Percentiles rank a stretch among this genome's conserved stretches.
These are phyloP conservation scores for Callorhinus ursinus DNA, from an alignment of 2,113 vertebrate species.

Conservation along the genomic window DNA sequence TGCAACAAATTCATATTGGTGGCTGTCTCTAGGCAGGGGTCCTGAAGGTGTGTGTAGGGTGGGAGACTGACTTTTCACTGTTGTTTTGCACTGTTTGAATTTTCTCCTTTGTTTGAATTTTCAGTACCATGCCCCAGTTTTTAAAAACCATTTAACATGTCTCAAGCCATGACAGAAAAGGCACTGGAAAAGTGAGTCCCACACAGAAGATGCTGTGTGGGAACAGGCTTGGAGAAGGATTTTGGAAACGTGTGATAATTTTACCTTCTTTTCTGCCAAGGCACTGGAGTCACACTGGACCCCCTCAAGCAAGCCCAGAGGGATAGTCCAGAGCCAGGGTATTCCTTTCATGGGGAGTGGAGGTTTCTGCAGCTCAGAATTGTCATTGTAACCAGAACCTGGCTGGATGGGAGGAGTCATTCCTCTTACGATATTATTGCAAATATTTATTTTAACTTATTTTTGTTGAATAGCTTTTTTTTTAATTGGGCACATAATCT, in stretches of 20 bases:
- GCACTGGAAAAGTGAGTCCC: neutral
- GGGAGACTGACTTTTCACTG: neutral
- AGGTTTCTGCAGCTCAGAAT: neutral
- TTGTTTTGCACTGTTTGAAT: neutral
- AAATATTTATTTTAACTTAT: constrained; percentile 1
- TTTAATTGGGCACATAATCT: neutral
- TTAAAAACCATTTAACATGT: neutral
- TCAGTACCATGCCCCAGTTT: neutral
- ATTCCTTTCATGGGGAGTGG: neutral
- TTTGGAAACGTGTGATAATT: neutral
- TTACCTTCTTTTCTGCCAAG: neutral
- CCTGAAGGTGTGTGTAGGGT: neutral
- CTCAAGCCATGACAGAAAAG: neutral
- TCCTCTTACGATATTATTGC: neutral
- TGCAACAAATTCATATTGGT: neutral
- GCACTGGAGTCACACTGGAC: neutral
- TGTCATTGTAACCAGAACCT: neutral
- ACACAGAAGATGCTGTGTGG: neutral
- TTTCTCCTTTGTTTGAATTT: constrained; percentile 20
- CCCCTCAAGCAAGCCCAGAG: neutral
- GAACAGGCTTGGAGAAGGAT: neutral
- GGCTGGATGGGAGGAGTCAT: neutral
- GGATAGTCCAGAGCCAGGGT: neutral
- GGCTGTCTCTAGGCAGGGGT: neutral
- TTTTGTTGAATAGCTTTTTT: neutral